Percentiles rank a stretch among this genome's conserved stretches.
phyloP scores from a whole-genome alignment of 2,888 invertebrate genomes.

The Cepaea hortensis region DNA sequence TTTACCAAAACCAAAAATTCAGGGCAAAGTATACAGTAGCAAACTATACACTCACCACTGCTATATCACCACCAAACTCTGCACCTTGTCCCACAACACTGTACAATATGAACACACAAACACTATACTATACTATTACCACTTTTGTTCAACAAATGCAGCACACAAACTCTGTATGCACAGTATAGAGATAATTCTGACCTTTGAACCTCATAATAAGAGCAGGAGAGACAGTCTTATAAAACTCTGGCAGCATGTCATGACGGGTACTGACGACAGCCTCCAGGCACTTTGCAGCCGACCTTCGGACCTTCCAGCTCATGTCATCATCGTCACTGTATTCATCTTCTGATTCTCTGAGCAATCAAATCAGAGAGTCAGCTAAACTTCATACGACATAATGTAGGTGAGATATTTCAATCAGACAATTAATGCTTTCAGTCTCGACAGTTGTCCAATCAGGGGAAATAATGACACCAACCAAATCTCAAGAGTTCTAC shows the following conservation, averaged over 20 bases:
- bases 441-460: too few relatives aligned
- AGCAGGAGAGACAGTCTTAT: slow-evolving; percentile 90
- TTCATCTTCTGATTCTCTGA: slow-evolving; percentile 85
- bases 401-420: background rate
- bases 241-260: slow-evolving; percentile 92
- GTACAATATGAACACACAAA: too few relatives aligned
- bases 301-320: slow-evolving; percentile 96
- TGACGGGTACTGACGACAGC: slow-evolving; percentile 94
- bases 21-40: too few relatives aligned
- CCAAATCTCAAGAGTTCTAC: too few relatives aligned
- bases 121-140: too few relatives aligned
- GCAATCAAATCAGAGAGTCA: background rate
- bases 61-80: too few relatives aligned
- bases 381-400: background rate
- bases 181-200: slow-evolving; percentile 69
- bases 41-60: too few relatives aligned
- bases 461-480: too few relatives aligned
- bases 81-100: too few relatives aligned
- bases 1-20: too few relatives aligned
- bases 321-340: slow-evolving; percentile 99
- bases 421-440: too few relatives aligned
- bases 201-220: slow-evolving; percentile 94
- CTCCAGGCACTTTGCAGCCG: slow-evolving; percentile 97
- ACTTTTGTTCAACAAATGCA: too few relatives aligned
- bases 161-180: background rate